Evolutionary conservation across 2,888 invertebrate genomes (phyloP), one percentile per base, ranked within the genome.

Genomic region (Dynastes hyllus): DNA sequence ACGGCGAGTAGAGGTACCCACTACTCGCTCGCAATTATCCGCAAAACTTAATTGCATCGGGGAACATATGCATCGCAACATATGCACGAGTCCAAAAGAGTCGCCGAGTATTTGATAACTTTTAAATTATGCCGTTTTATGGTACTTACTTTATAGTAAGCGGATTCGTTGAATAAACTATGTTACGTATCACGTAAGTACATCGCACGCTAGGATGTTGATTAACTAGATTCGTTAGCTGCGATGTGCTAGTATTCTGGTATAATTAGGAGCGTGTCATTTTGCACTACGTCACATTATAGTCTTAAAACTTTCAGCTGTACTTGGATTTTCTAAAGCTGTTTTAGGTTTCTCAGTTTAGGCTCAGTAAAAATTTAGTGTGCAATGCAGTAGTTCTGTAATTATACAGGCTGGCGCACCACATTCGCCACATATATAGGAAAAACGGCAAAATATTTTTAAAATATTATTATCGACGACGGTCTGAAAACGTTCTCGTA

Each of bases 51-150:
- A 63, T 63, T 63, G 32, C 63, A 32, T 63, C 32, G 27, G 11
- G 5, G 63, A 9, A 55, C 55, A 55, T 55, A 55, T 55, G 55
- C 55, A 22, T 55, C 45, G 6, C 11, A 45, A 45, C 45, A 8
- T 9, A 45, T 45, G 45, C 45, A 45, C 45, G 11, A 3, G 55
- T 13, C 32, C 13, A 5, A 9, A 27, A 63, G 13, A 63, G 13
- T 63, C 11, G 63, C 63, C 29, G 32, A 29, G 32, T 32, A 63
- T 63, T 63, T 32, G 63, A 11, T 63, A 63, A 29, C 63, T 63
- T 63, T 32, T 63, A 27, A 63, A 63, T 29, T 27, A 63, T 32
- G 63, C 63, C 63, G 63, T 32, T 63, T 63, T 32, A 63, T 29
- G 27, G 29, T 11, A 63, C 32, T 63, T 63, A 63, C 29, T 22